Evolutionary conservation across 2,797 vertebrate species (phyloP), one percentile per base, ranked within the genome.

Genomic region (Gobionotothen gibberifrons): DNA sequence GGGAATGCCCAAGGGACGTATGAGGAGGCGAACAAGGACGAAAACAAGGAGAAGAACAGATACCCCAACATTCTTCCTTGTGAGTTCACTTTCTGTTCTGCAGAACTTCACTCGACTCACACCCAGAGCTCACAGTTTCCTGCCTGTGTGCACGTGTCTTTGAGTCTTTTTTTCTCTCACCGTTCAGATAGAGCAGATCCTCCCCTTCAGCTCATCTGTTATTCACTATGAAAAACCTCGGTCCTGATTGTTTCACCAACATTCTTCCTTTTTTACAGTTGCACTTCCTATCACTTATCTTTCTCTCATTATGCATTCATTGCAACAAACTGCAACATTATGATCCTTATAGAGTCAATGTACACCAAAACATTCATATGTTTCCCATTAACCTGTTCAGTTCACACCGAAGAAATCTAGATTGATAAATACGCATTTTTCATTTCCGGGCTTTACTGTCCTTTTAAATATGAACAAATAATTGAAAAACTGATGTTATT

Each of bases 41-140:
- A 97, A 76, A 99, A 99, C 94, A 96, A 96, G 89, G 97, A 99
- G 42, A 98, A 98, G 89, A 99, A 99, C 94, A 93, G 98, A 97
- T 99, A 99, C 39, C 98, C 98, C 51, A 99, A 99, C 93, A 99
- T 99, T 92, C 94, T 99, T 48, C 97, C 98, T 2, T 98, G 98
- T 99, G 93, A 97, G 97, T 91, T 3, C 10, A 58, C 81, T 59
- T 79, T 79, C 69, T 78, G 65, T 64, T 85, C 52, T 68, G 19
- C 12, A 78, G 17, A 32, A 67, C 59, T 67, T 71, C 5, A 39
- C 62, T 60, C 44, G 46, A 75, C 51, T 81, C 76, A 64, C 67
- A 74, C 58, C 32, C 47, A 72, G 47, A 53, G 16, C 29, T 32
- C 63, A 22, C 13, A 29, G 72, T 67, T 92, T 92, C 89, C 89